These are phyloP conservation scores for Chlorodrepanis virens DNA, from an alignment of 2,113 vertebrate genomes.

Conservation along the genomic window DNA sequence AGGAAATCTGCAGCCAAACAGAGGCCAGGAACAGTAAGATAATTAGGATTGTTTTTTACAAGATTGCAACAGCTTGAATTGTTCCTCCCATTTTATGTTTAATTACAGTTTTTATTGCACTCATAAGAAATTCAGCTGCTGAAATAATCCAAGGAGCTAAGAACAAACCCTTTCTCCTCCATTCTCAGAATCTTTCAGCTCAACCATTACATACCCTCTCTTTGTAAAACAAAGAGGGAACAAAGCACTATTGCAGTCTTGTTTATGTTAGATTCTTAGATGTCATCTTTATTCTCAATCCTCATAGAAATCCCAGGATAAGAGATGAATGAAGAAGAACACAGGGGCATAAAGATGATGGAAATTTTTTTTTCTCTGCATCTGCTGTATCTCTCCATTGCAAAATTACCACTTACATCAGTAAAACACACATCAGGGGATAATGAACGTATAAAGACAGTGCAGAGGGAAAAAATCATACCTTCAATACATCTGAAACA, in stretches of 20 bases:
- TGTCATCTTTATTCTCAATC: not conserved
- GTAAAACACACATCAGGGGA: slow-evolving; percentile 28
- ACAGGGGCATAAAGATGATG: not conserved
- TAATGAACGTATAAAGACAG: slow-evolving; percentile 21
- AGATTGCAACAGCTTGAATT: slow-evolving; percentile 45
- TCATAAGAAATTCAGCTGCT: slow-evolving; percentile 59
- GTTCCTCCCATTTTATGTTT: slow-evolving; percentile 42
- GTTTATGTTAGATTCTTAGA: not conserved
- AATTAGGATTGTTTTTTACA: not conserved
- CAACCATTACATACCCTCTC: not conserved
- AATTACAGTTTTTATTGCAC: slow-evolving; percentile 66
- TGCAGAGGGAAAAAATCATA: not conserved
- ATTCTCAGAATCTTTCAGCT: slow-evolving; percentile 24
- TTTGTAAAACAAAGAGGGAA: not conserved
- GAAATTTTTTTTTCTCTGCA: not conserved
- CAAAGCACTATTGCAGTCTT: not conserved
- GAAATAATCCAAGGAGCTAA: slow-evolving; percentile 19
- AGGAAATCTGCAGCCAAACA: not conserved
- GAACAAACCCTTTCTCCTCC: slow-evolving; percentile 10
- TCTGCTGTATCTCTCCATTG: not conserved
- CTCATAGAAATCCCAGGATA: not conserved
- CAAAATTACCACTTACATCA: slow-evolving; percentile 19
- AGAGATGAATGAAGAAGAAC: not conserved
- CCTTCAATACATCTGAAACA: not conserved
- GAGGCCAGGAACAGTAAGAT: slow-evolving; percentile 1